phyloP scores from a whole-genome alignment of 2,113 vertebrate genomes.

The Mastomys natalensis region DNA sequence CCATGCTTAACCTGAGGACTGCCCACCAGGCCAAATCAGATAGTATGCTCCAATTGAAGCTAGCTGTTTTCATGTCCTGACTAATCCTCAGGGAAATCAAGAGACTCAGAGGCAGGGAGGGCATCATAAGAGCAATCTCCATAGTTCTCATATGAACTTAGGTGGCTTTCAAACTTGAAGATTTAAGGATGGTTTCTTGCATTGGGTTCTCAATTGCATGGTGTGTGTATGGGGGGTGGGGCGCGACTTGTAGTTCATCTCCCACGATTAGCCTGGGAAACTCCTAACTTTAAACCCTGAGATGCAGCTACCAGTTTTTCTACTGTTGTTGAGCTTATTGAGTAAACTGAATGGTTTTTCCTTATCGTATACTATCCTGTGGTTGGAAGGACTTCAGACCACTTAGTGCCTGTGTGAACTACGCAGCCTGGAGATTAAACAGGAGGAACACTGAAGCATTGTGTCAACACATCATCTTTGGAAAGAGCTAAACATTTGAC shows the following conservation, averaged over 20 bases:
- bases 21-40: background rate
- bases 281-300: background rate
- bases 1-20: background rate
- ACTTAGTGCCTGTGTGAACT: background rate
- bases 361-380: background rate
- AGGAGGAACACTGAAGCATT: background rate
- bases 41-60: background rate
- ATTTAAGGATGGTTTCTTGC: background rate
- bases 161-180: background rate
- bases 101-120: background rate
- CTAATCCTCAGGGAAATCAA: background rate
- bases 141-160: background rate
- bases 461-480: background rate
- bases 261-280: background rate
- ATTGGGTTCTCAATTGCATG: background rate
- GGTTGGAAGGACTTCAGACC: background rate
- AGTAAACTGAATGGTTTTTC: background rate
- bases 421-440: background rate
- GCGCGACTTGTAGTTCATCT: background rate
- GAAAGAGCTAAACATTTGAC: background rate
- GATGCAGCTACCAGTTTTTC: background rate
- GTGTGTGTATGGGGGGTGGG: too few species aligned
- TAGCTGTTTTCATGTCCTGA: background rate
- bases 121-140: fast-evolving
- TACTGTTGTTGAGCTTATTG: background rate